Percentiles rank a stretch among this genome's conserved stretches.
phyloP scores from a whole-genome alignment of 2,113 vertebrate species.

The Bettongia penicillata region DNA sequence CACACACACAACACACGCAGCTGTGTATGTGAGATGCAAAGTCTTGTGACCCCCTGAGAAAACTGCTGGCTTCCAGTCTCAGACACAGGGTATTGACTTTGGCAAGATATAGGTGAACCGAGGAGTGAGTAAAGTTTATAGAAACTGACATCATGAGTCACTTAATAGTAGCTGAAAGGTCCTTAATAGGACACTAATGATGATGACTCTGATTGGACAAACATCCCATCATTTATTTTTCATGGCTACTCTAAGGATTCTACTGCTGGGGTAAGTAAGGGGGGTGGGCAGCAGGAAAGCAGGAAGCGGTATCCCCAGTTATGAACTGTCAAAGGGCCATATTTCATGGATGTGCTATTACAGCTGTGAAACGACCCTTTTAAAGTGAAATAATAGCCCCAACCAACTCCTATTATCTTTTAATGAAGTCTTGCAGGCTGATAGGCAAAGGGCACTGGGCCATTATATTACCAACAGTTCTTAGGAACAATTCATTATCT shows the following conservation, averaged over 20 bases:
- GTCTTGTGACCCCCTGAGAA: neutral
- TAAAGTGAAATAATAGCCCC: neutral
- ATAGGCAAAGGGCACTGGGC: neutral
- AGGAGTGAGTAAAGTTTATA: neutral
- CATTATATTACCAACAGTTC: neutral
- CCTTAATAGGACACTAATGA: neutral
- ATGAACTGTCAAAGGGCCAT: neutral
- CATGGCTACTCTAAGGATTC: neutral
- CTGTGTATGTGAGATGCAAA: neutral
- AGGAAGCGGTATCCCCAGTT: neutral
- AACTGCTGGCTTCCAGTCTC: neutral
- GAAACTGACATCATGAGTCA: conserved; percentile 10
- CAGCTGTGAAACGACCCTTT: neutral
- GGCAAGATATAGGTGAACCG: neutral
- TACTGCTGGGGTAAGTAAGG: neutral
- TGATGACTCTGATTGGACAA: neutral
- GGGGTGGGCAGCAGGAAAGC: neutral
- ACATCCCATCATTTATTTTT: neutral
- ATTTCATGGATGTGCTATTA: neutral
- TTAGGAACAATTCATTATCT: neutral
- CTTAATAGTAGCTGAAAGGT: neutral
- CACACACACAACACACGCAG: neutral
- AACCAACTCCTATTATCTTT: neutral
- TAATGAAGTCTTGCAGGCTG: neutral
- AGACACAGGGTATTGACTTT: conserved; percentile 21